phyloP scores from a whole-genome alignment of 92 coral and sea anemone genomes.

The Bergia sp. region DNA sequence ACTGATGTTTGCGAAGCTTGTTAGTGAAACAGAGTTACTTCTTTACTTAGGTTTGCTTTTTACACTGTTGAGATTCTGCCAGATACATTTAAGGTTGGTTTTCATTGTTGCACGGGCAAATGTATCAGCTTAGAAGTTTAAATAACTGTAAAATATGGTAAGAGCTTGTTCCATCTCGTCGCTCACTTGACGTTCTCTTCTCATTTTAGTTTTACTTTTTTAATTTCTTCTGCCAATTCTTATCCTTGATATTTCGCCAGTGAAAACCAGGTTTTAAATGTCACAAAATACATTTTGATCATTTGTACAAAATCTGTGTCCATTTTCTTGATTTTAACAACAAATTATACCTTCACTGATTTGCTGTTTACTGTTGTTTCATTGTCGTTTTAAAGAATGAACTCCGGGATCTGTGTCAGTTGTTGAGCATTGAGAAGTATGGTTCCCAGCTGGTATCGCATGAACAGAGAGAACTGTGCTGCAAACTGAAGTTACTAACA shows the following conservation, averaged over 20 bases:
- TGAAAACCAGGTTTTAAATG: background rate
- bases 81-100: background rate
- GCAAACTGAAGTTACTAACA: constrained; percentile 23
- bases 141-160: no score
- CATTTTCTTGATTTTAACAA: no score
- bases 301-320: background rate
- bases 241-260: background rate
- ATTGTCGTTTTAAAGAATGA: background rate
- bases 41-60: no score
- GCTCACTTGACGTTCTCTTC: background rate
- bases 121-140: no score
- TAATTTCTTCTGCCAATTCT: no score
- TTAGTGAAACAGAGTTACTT: background rate
- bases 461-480: constrained; percentile 16
- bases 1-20: background rate
- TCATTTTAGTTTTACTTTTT: no score
- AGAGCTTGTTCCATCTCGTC: no score
- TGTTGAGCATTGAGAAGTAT: constrained; percentile 6
- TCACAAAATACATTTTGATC: background rate
- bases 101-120: no score
- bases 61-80: no score
- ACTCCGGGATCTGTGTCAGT: constrained; percentile 1
- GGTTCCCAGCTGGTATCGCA: background rate
- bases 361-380: background rate
- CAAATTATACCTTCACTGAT: background rate